phyloP scores from a whole-genome alignment of 2,113 vertebrate species.

The Mystacornis crossleyi region DNA sequence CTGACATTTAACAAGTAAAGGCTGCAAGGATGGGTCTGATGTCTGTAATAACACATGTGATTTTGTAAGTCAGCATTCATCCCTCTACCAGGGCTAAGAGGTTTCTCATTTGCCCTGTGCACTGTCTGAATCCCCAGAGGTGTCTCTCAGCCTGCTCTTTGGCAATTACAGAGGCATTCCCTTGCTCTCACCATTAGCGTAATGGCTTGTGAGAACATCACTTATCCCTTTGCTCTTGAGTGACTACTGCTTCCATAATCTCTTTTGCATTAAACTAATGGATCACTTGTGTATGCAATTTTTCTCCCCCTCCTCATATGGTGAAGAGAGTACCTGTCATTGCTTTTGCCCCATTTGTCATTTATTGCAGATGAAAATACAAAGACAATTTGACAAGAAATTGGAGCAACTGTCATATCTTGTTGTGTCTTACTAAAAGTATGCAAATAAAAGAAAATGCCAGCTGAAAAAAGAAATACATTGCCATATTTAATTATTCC shows the following conservation, averaged over 20 bases:
- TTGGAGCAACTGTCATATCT: conserved; percentile 3
- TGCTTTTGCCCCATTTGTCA: conserved; percentile 15
- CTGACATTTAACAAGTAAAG: background rate
- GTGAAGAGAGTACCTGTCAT: background rate
- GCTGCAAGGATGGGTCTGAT: background rate
- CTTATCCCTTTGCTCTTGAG: conserved; percentile 32
- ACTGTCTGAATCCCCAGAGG: background rate
- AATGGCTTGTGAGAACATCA: conserved; percentile 24
- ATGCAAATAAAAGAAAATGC: conserved; percentile 18
- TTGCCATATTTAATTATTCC: background rate
- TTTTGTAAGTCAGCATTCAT: background rate
- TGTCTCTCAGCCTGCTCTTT: background rate
- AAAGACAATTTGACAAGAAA: conserved; percentile 40
- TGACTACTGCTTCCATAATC: background rate
- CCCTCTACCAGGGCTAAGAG: background rate
- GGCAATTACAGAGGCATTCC: conserved; percentile 15
- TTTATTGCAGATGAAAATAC: background rate
- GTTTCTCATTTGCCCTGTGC: background rate
- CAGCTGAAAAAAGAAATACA: background rate
- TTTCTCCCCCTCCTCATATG: background rate
- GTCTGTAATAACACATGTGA: background rate
- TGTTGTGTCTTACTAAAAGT: background rate
- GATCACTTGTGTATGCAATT: background rate
- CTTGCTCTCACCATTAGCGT: background rate
- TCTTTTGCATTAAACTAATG: conserved; percentile 28